phyloP scores from a whole-genome alignment of 2,797 vertebrate genomes.

The Pogoniulus pusillus region DNA sequence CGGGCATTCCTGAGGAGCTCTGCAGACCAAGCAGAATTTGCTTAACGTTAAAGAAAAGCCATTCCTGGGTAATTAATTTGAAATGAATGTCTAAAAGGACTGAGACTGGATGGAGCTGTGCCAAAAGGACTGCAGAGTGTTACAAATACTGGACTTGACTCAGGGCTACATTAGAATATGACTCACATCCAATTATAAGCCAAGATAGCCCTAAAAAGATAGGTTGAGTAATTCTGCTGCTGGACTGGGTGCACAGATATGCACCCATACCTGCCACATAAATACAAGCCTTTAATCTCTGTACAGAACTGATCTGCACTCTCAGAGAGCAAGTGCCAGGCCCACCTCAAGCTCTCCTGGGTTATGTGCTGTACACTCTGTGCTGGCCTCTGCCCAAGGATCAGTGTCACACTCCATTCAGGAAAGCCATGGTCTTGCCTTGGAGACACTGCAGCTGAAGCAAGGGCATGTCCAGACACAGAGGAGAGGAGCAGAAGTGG shows the following conservation, averaged over 20 bases:
- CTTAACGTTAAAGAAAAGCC: conserved; percentile 52
- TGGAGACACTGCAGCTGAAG: not conserved
- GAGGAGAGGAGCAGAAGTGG: not conserved
- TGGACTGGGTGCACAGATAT: not conserved
- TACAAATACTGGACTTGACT: conserved; percentile 57
- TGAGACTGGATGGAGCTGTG: conserved; percentile 13
- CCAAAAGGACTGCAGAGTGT: conserved; percentile 56
- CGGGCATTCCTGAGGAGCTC: conserved; percentile 10
- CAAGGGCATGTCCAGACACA: not conserved
- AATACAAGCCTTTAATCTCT: not conserved
- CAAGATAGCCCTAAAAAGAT: conserved; percentile 42
- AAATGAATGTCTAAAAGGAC: conserved; percentile 41
- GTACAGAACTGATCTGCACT: not conserved
- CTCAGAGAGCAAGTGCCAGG: not conserved
- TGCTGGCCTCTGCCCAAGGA: not conserved
- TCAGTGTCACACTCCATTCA: not conserved
- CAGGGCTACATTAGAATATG: conserved; percentile 50
- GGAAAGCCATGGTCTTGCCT: not conserved
- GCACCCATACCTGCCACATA: not conserved
- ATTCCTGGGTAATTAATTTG: conserved; percentile 53
- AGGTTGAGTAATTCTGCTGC: conserved; percentile 6
- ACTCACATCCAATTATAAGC: conserved; percentile 37
- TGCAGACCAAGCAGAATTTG: conserved; percentile 45
- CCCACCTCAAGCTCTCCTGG: not conserved
- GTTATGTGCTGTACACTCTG: not conserved